Percentiles rank a stretch among this genome's conserved stretches.
These are phyloP conservation scores for Scrobipalpa atriplicella DNA, from an alignment of 2,888 invertebrate genomes.

Conservation along the genomic window DNA sequence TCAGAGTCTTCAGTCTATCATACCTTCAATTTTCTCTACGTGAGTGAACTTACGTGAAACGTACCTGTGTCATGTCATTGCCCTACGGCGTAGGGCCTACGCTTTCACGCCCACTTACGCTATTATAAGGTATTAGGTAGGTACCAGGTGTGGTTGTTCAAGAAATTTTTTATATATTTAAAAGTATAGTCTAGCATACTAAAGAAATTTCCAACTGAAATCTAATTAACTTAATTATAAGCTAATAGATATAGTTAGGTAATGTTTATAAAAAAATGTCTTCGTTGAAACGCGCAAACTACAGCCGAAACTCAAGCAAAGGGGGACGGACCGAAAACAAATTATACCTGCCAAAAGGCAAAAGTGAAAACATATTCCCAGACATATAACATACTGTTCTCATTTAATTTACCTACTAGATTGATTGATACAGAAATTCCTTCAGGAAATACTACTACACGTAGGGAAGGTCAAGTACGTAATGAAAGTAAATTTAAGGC, in stretches of 20 bases:
- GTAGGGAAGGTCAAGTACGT: conserved; percentile 14
- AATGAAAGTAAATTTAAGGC: conserved; percentile 14
- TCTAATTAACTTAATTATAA: too few species aligned
- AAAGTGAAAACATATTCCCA: conserved; percentile 1
- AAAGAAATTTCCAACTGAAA: too few species aligned
- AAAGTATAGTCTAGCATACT: too few species aligned
- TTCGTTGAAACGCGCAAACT: too few species aligned
- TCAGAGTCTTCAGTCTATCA: background rate
- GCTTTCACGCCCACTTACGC: background rate
- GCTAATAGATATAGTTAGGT: too few species aligned
- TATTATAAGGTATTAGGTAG: background rate
- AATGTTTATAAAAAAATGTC: too few species aligned
- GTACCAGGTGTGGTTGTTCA: background rate
- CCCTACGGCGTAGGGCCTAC: too few species aligned
- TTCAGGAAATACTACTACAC: background rate
- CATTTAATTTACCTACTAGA: background rate
- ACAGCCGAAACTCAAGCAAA: too few species aligned
- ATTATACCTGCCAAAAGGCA: background rate
- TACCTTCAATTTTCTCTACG: conserved; percentile 4
- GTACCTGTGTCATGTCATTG: background rate
- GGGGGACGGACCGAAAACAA: too few species aligned
- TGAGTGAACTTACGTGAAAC: background rate
- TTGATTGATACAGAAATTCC: background rate
- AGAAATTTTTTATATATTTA: background rate
- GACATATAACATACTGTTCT: background rate